Conservation (phyloP, 2,113 vertebrate species). For the Oncorhynchus clarkii region DNA sequence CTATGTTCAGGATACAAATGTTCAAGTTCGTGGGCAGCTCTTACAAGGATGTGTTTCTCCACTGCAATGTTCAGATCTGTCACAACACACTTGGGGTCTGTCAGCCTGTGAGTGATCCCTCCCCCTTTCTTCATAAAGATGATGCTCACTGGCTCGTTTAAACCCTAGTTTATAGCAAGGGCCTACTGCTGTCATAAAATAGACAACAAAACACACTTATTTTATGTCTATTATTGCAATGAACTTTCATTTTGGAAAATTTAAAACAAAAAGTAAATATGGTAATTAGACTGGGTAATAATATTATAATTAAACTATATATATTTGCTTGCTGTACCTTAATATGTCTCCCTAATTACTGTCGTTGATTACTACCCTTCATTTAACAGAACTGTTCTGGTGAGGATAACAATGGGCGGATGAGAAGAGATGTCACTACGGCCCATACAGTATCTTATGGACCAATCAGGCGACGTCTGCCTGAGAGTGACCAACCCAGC, state of each 20-base stretch:
- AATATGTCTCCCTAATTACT: no score
- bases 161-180: not conserved
- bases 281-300: no score
- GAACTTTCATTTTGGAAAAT: no score
- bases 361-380: not conserved
- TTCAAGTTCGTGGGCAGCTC: slow-evolving; percentile 74
- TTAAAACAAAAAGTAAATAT: no score
- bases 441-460: slow-evolving; percentile 69
- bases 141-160: not conserved
- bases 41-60: slow-evolving; percentile 70
- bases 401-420: slow-evolving; percentile 56
- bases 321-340: no score
- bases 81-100: slow-evolving; percentile 60
- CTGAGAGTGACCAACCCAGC: slow-evolving; percentile 35
- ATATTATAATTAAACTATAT: no score
- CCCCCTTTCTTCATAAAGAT: not conserved
- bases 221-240: not conserved
- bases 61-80: slow-evolving; percentile 78
- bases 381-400: slow-evolving; percentile 70
- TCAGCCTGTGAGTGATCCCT: slow-evolving; percentile 62
- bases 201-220: not conserved
- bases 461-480: slow-evolving; percentile 65
- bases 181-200: no score
- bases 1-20: slow-evolving; percentile 75
- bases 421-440: slow-evolving; percentile 59